Base-by-base conservation (phyloP, 2,113 vertebrate genomes). In the Hippolais icterina region DNA sequence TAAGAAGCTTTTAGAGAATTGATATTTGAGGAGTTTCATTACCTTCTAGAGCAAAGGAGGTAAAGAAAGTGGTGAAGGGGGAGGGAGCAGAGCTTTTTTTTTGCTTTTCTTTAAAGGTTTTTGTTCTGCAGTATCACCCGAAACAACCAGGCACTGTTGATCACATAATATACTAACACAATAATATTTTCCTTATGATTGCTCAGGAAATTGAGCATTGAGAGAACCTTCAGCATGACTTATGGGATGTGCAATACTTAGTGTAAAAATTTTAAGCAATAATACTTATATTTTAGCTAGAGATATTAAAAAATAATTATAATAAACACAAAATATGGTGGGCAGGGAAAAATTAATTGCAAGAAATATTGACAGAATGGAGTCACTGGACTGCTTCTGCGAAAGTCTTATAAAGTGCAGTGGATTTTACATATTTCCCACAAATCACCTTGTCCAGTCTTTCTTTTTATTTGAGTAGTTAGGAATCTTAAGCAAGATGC, bases 1-100 rank as follows among this genome's bases (percentile, higher is more conserved):
- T 94, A 93, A 94, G 64, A 87, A 92, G 69, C 31, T 92, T 90
- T 83, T 71, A 66, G 13, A 74, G 6, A 52, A 31, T 63, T 83
- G 35, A 25, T 78, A 63, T 78, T n/a, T 81, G 52, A 44, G 42
- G 22, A 81, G 25, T 78, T 92, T 71, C 16, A 42, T 72, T 90
- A 33, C 24, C 7, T 88, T 39, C 22, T 52, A 82, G 33, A 83
- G 23, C 12, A 77, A 82, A 76, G 19, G 15, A 69, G 5, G 8
- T 49, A 56, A 61, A 56, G 35, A 42, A 27, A 35, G 5, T 23
- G 15, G 8, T 16, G 29, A 14, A 42, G 11, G 25, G 25, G 39
- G 10, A 29, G 29, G 5, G 2, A 47, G 5, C 4, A 83, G 29
- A 54, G 8, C 2, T 28, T 61, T 15, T 69, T 69, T 31, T 39